Evolutionary conservation across 2,888 invertebrate genomes (phyloP).

Genomic region (Lobophora halterata): DNA sequence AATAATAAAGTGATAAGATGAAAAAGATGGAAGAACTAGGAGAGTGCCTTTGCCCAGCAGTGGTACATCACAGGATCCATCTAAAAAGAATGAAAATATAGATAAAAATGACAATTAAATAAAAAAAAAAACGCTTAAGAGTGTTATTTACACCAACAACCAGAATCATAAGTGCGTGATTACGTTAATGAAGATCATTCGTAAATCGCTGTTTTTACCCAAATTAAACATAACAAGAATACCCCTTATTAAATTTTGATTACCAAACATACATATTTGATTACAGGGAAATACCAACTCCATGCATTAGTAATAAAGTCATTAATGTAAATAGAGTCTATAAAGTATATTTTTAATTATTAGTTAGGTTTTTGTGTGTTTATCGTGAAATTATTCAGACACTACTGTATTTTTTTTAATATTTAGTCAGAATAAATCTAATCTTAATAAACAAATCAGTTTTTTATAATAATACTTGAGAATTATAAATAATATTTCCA

Average conservation of each 20-base stretch:
- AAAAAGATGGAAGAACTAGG: no score
- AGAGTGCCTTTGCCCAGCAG: no score
- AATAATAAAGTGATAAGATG: no score
- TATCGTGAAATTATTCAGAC: no score
- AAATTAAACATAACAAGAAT: slow-evolving; percentile 49
- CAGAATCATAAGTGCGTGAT: slow-evolving; percentile 47
- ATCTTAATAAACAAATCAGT: no score
- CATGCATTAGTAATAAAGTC: slow-evolving; percentile 16
- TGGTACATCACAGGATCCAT: slow-evolving; percentile 1
- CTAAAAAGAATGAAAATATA: slow-evolving; percentile 11
- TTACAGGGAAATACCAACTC: slow-evolving; percentile 24
- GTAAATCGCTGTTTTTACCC: slow-evolving; percentile 55
- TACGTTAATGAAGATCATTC: slow-evolving; percentile 56
- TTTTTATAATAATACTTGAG: no score
- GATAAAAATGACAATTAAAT: no score
- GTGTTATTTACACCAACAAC: slow-evolving; percentile 1
- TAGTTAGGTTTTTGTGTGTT: background rate
- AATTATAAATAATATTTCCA: no score
- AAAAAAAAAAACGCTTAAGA: slow-evolving; percentile 10
- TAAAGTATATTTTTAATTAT: slow-evolving; percentile 16
- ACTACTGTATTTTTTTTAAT: no score
- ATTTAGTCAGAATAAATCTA: no score
- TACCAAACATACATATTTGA: slow-evolving; percentile 33
- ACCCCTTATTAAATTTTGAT: slow-evolving; percentile 52
- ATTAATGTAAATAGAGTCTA: slow-evolving; percentile 13